These are phyloP conservation scores for Proisotoma minuta DNA, from an alignment of 2,888 invertebrate species.

Conservation along the genomic window DNA sequence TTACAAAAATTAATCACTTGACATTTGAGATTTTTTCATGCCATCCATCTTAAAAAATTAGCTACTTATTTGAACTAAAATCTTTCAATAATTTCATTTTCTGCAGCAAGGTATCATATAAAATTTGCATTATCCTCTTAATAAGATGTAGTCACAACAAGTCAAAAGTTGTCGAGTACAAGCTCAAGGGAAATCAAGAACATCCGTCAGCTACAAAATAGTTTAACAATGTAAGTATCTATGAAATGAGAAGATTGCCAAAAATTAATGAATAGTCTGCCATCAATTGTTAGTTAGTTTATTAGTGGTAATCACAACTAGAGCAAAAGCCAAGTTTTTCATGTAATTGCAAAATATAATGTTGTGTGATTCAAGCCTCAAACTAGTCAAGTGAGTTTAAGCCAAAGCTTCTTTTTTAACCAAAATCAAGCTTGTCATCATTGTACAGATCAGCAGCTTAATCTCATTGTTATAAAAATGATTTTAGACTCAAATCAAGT, in stretches of 20 bases:
- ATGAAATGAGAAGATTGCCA: too few relatives aligned
- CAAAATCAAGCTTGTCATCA: too few relatives aligned
- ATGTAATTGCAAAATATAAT: constrained; percentile 17
- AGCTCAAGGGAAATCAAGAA: neutral
- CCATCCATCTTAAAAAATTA: neutral
- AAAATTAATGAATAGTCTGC: too few relatives aligned
- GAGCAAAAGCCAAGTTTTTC: constrained; percentile 15
- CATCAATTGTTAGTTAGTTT: too few relatives aligned
- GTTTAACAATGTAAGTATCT: too few relatives aligned
- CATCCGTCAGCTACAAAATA: too few relatives aligned
- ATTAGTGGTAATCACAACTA: neutral
- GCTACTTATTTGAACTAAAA: neutral
- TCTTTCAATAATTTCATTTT: too few relatives aligned
- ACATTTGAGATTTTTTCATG: neutral
- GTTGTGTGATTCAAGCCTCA: constrained; percentile 11
- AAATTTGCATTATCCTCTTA: neutral
- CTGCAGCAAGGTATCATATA: too few relatives aligned
- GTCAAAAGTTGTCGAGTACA: neutral
- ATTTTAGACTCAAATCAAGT: too few relatives aligned
- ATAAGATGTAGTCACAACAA: neutral
- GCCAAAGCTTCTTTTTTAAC: too few relatives aligned
- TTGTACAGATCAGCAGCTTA: too few relatives aligned
- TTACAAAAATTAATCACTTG: neutral
- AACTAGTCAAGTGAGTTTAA: constrained; percentile 10
- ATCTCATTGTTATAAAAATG: too few relatives aligned